Evolutionary conservation across 2,113 vertebrate species (phyloP).

Genomic region (Phaetusa simplex): DNA sequence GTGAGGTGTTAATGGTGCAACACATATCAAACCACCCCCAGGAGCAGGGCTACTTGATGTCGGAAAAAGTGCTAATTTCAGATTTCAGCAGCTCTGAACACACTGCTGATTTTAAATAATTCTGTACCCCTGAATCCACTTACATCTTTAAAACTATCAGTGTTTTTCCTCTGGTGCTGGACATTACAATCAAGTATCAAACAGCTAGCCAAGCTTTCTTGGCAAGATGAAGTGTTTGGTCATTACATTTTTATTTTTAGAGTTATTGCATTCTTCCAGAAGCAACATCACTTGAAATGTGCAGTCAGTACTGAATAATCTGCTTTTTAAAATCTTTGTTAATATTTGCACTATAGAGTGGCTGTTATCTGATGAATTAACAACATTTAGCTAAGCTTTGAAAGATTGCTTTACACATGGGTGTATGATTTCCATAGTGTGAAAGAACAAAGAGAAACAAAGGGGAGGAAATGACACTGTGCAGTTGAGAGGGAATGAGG

Average conservation of each 20-base stretch:
- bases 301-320: not conserved
- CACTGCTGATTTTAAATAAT: not conserved
- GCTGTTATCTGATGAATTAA: not conserved
- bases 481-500: not conserved
- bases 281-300: not conserved
- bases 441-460: not conserved
- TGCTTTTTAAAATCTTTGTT: not conserved
- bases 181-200: not conserved
- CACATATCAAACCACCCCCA: not conserved
- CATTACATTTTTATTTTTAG: not conserved
- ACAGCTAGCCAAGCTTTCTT: not conserved
- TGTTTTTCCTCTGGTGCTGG: not conserved
- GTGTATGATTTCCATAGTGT: not conserved
- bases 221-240: not conserved
- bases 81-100: not conserved
- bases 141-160: not conserved
- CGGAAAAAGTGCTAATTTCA: not conserved
- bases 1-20: not conserved
- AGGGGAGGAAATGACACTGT: not conserved
- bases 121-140: not conserved
- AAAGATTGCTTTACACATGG: not conserved
- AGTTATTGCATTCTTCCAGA: not conserved
- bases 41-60: not conserved
- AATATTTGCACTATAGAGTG: not conserved
- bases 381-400: not conserved